Evolutionary conservation across 2,113 vertebrate genomes (phyloP).

Genomic region (Crotalus horridus): DNA sequence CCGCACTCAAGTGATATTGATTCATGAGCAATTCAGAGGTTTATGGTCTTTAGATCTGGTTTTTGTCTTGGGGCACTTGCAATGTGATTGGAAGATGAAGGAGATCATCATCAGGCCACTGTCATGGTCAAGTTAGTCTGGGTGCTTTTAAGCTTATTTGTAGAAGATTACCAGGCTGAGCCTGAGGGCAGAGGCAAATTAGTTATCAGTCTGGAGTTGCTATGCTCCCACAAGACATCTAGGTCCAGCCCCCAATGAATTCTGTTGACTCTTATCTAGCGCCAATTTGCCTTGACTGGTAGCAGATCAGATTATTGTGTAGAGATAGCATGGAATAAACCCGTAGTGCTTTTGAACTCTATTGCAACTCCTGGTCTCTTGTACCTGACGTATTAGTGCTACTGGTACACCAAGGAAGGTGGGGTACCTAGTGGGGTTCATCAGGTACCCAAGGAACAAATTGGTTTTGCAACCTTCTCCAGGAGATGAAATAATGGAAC

Average conservation of each 20-base stretch:
- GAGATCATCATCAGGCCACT: background rate
- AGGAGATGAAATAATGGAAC: background rate
- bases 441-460: background rate
- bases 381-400: background rate
- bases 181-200: background rate
- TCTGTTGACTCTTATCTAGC: background rate
- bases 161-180: background rate
- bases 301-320: background rate
- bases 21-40: background rate
- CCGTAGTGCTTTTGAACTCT: background rate
- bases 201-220: background rate
- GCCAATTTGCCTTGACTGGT: background rate
- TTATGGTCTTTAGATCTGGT: background rate
- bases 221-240: background rate
- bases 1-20: background rate
- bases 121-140: background rate
- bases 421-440: background rate
- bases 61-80: background rate
- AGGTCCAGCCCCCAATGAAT: background rate
- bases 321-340: background rate
- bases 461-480: background rate
- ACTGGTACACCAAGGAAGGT: background rate
- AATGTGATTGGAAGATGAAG: background rate
- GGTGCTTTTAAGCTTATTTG: background rate
- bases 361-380: background rate